These are phyloP conservation scores for Scaptomyza pallida DNA, from an alignment of 1,140 invertebrate species.

Conservation along the genomic window DNA sequence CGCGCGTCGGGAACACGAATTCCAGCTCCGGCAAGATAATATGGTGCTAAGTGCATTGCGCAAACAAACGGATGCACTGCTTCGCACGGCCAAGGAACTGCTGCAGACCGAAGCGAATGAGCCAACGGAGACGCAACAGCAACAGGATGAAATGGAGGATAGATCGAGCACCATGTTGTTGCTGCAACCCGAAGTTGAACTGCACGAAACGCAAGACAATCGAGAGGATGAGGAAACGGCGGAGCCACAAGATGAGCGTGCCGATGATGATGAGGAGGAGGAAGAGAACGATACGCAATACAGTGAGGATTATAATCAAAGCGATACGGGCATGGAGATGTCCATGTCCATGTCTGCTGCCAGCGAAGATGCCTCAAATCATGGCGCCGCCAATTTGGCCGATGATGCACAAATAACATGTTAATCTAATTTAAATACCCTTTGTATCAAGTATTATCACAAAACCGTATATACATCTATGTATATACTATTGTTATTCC, in stretches of 20 bases:
- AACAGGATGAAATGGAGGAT: constrained; percentile 10
- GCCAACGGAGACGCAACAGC: not conserved
- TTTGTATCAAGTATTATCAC: constrained; percentile 62
- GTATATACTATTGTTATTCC: constrained; percentile 51
- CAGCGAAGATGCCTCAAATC: constrained; percentile 37
- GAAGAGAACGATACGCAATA: constrained; percentile 18
- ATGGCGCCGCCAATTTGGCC: not conserved
- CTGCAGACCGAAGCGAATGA: not conserved
- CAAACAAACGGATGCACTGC: constrained; percentile 58
- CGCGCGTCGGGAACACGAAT: constrained; percentile 68
- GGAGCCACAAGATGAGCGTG: not conserved
- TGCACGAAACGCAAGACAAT: constrained; percentile 14
- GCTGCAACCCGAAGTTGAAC: constrained; percentile 21
- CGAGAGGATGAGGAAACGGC: constrained; percentile 1
- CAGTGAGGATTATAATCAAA: constrained; percentile 31
- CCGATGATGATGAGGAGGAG: constrained; percentile 14
- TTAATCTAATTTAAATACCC: constrained; percentile 1
- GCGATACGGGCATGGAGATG: constrained; percentile 32
- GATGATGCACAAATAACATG: constrained; percentile 45
- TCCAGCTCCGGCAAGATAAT: constrained; percentile 70
- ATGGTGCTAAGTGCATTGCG: constrained; percentile 68
- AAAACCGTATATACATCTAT: constrained; percentile 25
- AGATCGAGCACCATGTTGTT: not conserved
- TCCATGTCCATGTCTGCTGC: constrained; percentile 9
- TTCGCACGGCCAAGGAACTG: constrained; percentile 54